phyloP scores from a whole-genome alignment of 30 jellyfish, hydroid and myxozoan species.

The Turritopsis dohrnii region DNA sequence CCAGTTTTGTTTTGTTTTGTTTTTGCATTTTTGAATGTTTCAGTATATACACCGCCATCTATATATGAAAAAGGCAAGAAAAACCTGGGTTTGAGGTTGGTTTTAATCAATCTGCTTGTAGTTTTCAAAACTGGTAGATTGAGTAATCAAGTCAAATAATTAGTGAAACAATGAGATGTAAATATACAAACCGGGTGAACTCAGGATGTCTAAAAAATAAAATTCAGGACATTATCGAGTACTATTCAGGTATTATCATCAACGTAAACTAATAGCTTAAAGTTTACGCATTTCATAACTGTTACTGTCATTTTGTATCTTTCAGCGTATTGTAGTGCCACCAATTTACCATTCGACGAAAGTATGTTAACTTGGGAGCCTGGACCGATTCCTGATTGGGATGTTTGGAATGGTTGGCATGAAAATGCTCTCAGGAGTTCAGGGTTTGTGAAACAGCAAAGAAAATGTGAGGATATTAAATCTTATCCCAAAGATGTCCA shows the following conservation, averaged over 20 bases:
- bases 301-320: background rate
- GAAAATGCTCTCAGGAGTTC: slow-evolving; percentile 78
- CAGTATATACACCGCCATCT: background rate
- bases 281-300: background rate
- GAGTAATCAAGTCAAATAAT: no score
- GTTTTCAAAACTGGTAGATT: no score
- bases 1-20: background rate
- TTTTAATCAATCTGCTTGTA: background rate
- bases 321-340: slow-evolving; percentile 61
- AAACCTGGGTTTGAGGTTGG: background rate
- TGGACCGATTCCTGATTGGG: slow-evolving; percentile 72
- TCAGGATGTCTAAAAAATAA: no score
- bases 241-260: no score
- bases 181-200: no score
- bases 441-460: slow-evolving; percentile 47
- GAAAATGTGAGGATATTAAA: background rate
- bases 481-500: slow-evolving; percentile 16
- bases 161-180: no score
- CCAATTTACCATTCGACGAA: slow-evolving; percentile 60
- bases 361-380: slow-evolving; percentile 92
- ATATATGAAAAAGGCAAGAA: no score
- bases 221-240: background rate
- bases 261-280: background rate
- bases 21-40: background rate
- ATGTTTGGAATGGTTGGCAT: slow-evolving; percentile 96